Base-by-base conservation (phyloP, 1,140 invertebrate species). In the Ips nitidus region DNA sequence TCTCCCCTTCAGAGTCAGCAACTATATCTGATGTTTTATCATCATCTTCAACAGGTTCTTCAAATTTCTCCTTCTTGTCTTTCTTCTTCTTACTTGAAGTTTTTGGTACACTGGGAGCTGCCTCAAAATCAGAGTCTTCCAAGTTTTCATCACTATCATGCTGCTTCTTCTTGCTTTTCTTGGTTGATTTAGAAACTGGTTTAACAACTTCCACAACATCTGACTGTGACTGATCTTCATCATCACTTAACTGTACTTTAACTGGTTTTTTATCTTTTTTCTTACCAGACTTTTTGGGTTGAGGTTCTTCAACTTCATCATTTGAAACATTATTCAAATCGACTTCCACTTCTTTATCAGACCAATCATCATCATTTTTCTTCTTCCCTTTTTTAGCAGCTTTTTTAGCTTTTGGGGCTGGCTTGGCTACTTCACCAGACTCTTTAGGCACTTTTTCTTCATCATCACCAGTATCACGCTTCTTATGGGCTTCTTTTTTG, bases 381-480 rank as follows among this genome's bases (percentile, higher is more conserved):
- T 45, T 66, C 38, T 66, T 66, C 3, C 61, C 37, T 58, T 66
- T 66, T 37, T 66, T 66, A 5, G 41, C 7, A 2, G 41, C 7
- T 7, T 58, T 66, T 50, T 68, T 68, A 40, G 38, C 6, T 45
- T 66, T 66, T 2, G 41, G 6, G 5, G 42, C 22, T 47, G 53
- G 42, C 40, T 66, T 63, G 3, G 50, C 8, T 3, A 22, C 47
- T 8, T 63, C 36, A 3, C 39, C 52, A 37, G 7, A 2, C 3
- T 43, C 59, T 57, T 57, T 57, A 40, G 7, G 53, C 37, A 1
- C 41, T 47, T 61, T 36, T 36, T n/a, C 72, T 7, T 84, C 82
- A n/a, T 83, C 84, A 63, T 85, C 85, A 75, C 81, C 83, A 74
- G 81, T 61, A 69, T 84, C 82, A 47, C 77, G 78, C 69, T 79